Conservation (phyloP, 2,888 invertebrate species). For the Conops quadrifasciatus region DNA sequence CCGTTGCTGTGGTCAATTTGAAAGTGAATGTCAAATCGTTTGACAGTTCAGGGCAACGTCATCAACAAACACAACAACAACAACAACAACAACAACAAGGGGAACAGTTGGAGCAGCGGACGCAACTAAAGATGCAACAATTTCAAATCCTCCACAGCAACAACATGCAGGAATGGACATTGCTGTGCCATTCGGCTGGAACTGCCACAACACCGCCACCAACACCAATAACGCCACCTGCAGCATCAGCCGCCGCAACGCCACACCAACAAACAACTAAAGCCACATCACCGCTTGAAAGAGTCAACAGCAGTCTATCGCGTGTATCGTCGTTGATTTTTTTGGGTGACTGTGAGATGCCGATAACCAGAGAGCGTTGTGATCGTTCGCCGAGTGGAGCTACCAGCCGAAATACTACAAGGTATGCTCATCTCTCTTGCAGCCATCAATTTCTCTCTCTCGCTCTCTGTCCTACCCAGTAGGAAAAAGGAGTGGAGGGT, state of each 20-base stretch:
- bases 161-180: too few relatives aligned
- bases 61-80: slow-evolving; percentile 23
- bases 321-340: slow-evolving; percentile 53
- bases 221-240: background rate
- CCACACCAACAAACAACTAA: slow-evolving; percentile 7
- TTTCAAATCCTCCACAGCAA: background rate
- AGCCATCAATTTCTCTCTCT: background rate
- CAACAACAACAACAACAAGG: slow-evolving; percentile 6
- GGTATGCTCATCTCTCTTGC: background rate
- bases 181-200: too few relatives aligned
- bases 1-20: slow-evolving; percentile 50
- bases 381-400: background rate
- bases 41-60: slow-evolving; percentile 31
- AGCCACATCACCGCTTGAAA: slow-evolving; percentile 25
- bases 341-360: slow-evolving; percentile 59
- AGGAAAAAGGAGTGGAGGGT: too few relatives aligned
- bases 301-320: slow-evolving; percentile 37
- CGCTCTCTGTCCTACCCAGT: too few relatives aligned
- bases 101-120: background rate
- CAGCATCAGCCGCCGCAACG: slow-evolving; percentile 6
- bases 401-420: background rate
- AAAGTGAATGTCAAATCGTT: slow-evolving; percentile 47
- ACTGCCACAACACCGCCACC: slow-evolving; percentile 34
- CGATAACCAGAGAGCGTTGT: slow-evolving; percentile 49
- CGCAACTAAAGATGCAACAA: background rate